Evolutionary conservation across 2,888 invertebrate species (phyloP).

Genomic region (Crepidodera aurea): DNA sequence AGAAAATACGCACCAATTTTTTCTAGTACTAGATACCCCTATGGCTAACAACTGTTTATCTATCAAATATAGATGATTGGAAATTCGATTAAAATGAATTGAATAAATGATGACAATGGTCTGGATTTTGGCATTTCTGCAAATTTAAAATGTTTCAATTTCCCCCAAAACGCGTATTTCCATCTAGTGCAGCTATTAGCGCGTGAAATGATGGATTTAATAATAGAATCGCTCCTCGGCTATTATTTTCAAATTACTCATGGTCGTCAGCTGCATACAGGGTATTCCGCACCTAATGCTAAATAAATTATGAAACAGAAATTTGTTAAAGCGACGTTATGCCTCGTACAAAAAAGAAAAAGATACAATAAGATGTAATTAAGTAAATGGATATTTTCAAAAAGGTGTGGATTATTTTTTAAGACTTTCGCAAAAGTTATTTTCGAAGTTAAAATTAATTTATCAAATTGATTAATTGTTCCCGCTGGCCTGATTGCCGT

Average conservation of each 20-base stretch:
- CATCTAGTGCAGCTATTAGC: slow-evolving; percentile 35
- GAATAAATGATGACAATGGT: slow-evolving; percentile 45
- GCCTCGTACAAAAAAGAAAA: too few species aligned
- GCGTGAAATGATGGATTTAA: slow-evolving; percentile 43
- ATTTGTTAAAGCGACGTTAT: too few species aligned
- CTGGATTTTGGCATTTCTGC: slow-evolving; percentile 37
- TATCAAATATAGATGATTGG: slow-evolving; percentile 48
- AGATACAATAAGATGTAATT: background rate
- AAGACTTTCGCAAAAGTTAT: background rate
- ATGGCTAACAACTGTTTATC: slow-evolving; percentile 22
- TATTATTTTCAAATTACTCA: slow-evolving; percentile 33
- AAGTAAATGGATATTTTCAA: background rate
- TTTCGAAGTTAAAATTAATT: slow-evolving; percentile 10
- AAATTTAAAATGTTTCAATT: slow-evolving; percentile 45
- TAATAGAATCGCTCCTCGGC: slow-evolving; percentile 44
- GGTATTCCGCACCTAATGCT: slow-evolving; percentile 1
- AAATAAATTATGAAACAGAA: background rate
- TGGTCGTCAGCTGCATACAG: slow-evolving; percentile 24
- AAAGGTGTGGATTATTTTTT: background rate
- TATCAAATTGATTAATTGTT: slow-evolving; percentile 12
- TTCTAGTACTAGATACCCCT: too few species aligned
- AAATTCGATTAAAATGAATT: slow-evolving; percentile 47
- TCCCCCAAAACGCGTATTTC: slow-evolving; percentile 40
- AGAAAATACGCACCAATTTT: too few species aligned
- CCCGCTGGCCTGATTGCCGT: background rate